Evolutionary conservation across 2,113 vertebrate genomes (phyloP).

Genomic region (Sinocyclocheilus grahami): DNA sequence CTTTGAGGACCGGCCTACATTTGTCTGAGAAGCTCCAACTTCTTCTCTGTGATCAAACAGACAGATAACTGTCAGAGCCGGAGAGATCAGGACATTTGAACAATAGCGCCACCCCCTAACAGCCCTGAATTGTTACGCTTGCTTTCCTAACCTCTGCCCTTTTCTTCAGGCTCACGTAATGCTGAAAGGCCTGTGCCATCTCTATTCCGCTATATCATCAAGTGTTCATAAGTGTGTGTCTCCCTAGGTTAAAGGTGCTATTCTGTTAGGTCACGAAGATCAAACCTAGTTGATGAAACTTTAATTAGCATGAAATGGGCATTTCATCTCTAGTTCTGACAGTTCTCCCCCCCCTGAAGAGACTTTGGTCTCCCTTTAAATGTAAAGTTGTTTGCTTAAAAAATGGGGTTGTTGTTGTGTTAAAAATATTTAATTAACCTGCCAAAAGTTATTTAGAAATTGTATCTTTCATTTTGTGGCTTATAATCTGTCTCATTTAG

Average conservation of each 20-base stretch:
- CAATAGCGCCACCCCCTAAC: slow-evolving; percentile 15
- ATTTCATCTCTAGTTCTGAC: no score
- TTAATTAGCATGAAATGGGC: slow-evolving; percentile 45
- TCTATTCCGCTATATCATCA: background rate
- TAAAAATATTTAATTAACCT: background rate
- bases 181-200: slow-evolving; percentile 28
- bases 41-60: slow-evolving; percentile 48
- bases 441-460: background rate
- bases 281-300: slow-evolving; percentile 4
- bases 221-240: background rate
- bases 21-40: slow-evolving; percentile 39
- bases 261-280: slow-evolving; percentile 34
- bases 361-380: background rate
- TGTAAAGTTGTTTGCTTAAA: background rate
- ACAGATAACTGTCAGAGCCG: slow-evolving; percentile 51
- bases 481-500: background rate
- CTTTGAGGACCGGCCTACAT: slow-evolving; percentile 47
- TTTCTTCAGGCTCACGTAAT: slow-evolving; percentile 1
- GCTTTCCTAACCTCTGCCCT: slow-evolving; percentile 48
- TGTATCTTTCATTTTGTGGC: background rate
- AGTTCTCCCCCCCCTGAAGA: no score
- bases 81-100: slow-evolving; percentile 28
- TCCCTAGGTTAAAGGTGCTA: slow-evolving; percentile 31
- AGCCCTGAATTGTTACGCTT: background rate
- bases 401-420: background rate